Conservation (phyloP, 2,888 invertebrate species). For the Hipparchia semele region DNA sequence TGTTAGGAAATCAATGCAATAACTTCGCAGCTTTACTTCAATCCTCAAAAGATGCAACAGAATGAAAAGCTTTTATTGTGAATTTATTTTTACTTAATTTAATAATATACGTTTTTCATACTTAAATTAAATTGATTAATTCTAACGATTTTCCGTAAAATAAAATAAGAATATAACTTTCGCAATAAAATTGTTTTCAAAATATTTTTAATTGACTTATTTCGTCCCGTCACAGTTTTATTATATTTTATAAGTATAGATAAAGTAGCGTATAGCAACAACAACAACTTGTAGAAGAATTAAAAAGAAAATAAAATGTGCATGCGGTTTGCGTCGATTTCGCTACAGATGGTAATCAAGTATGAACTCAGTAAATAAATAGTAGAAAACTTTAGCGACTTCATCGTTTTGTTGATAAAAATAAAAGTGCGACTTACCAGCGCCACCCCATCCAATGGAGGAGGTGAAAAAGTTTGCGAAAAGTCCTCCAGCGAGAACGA, state of each 20-base stretch:
- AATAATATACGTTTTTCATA: not conserved
- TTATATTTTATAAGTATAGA: too few species aligned
- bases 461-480: conserved; percentile 62
- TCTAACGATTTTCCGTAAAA: too few species aligned
- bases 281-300: too few species aligned
- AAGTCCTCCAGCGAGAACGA: conserved; percentile 67
- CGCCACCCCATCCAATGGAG: conserved; percentile 69
- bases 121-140: too few species aligned
- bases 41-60: conserved; percentile 7
- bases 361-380: not conserved
- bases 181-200: too few species aligned
- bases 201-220: too few species aligned
- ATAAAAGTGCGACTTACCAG: conserved; percentile 52
- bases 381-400: not conserved
- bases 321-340: too few species aligned
- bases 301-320: too few species aligned
- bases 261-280: too few species aligned
- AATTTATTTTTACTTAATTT: not conserved
- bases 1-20: conserved; percentile 2
- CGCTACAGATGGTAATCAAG: too few species aligned
- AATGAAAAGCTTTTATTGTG: not conserved
- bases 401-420: not conserved
- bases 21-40: not conserved
- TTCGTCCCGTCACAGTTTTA: too few species aligned
- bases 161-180: too few species aligned